Conservation (phyloP, 2,797 vertebrate genomes). For the Vireo griseus region DNA sequence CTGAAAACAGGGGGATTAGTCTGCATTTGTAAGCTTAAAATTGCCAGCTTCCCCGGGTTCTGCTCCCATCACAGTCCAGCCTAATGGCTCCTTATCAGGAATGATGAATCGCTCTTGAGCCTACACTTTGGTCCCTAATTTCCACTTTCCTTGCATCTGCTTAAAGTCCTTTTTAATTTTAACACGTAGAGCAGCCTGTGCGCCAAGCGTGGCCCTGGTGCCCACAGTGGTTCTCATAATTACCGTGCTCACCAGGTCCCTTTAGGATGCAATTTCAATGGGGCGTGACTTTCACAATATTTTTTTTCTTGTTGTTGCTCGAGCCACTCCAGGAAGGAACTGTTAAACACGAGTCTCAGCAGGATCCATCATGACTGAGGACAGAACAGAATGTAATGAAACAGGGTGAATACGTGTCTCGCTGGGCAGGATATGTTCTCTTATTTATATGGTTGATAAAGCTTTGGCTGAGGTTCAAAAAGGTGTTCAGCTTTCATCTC, state of each 20-base stretch:
- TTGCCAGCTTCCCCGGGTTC: neutral
- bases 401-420: slow-evolving; percentile 52
- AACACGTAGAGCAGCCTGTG: neutral
- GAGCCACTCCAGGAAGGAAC: slow-evolving; percentile 58
- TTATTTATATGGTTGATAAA: slow-evolving; percentile 59
- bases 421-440: slow-evolving; percentile 60
- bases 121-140: slow-evolving; percentile 43
- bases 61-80: slow-evolving; percentile 12
- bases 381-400: slow-evolving; percentile 64
- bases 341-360: slow-evolving; percentile 68
- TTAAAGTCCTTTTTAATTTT: slow-evolving; percentile 57
- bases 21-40: slow-evolving; percentile 47
- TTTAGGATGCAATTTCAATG: slow-evolving; percentile 65
- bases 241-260: slow-evolving; percentile 10
- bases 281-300: slow-evolving; percentile 62
- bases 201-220: slow-evolving; percentile 12
- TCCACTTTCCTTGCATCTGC: slow-evolving; percentile 47
- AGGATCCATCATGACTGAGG: slow-evolving; percentile 66
- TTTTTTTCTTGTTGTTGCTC: slow-evolving; percentile 63
- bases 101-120: slow-evolving; percentile 52
- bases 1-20: slow-evolving; percentile 43
- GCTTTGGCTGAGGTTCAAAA: slow-evolving; percentile 60
- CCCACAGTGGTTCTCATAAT: slow-evolving; percentile 36
- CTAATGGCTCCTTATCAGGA: slow-evolving; percentile 59
- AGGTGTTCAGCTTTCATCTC: slow-evolving; percentile 66